Evolutionary conservation across 1,140 invertebrate species (phyloP).

Genomic region (silkworm (Bombyx mori)): ASM3026992v2 NC_085118.1:7253001-7253500

Average conservation of each 20-base stretch:
- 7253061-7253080: too few species aligned
- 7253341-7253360: too few species aligned
- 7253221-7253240: neutral
- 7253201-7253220: slow-evolving; percentile 2
- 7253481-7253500: neutral
- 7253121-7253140: too few species aligned
- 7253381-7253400: slow-evolving; percentile 3
- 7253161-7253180: slow-evolving; percentile 4
- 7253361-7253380: neutral
- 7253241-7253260: too few species aligned
- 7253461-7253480: neutral
- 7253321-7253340: too few species aligned
- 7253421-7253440: slow-evolving; percentile 1
- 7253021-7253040: too few species aligned
- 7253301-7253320: too few species aligned
- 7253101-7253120: too few species aligned
- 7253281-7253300: too few species aligned
- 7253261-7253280: too few species aligned
- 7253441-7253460: neutral
- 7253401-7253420: neutral
- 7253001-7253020: neutral
- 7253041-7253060: too few species aligned
- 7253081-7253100: too few species aligned
- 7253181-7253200: slow-evolving; percentile 2
- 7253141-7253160: slow-evolving; percentile 2